Evolutionary conservation across 2,797 vertebrate genomes (phyloP), one percentile per base, ranked within the genome.

Genomic region (Benthosema pterotum): DNA sequence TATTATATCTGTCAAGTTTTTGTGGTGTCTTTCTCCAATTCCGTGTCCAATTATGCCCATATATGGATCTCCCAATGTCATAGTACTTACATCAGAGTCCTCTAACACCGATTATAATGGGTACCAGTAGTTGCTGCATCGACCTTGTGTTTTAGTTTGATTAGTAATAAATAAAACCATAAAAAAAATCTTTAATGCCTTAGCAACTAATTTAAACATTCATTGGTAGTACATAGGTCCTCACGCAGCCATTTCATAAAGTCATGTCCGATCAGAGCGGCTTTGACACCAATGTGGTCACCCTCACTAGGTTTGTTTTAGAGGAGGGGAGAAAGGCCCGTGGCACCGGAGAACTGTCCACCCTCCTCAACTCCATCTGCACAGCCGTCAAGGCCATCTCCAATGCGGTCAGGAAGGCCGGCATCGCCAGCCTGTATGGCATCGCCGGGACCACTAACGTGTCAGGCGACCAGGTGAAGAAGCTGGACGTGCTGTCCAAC

Each of bases 391-490:
- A 98, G 83, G 95, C 95, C 80, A 98, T 97, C 69, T 96, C 95
- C 14, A 92, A 94, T 0, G 94, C 95, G 2, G 96, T 97, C 83
- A 94, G 96, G 79, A 98, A 98, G 81, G 96, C 96, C 38, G 96
- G 96, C 61, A 93, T 97, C 49, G 96, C 96, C 47, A 93, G 97
- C 78, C 92, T 98, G 95, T 98, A 96, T 71, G 97, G 97, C 71
- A 97, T 99, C 68, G 94, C 96, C 17, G 97, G 97, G 11, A 96
- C 91, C 85, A 96, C 95, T 77, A 99, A 99, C 0, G 94, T 99
- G 77, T 98, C 97, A 0, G 96, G 97, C 1, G 97, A 99, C 71
- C 96, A 99, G 75, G 97, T 99, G 17, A 99, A 99, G 90, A 99
- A 99, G 77, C 69, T 99, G 83, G 97, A 99, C 22, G 71, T 99